Percentiles rank a stretch among this genome's conserved stretches.
phyloP scores from a whole-genome alignment of 2,797 vertebrate species.

The Nasua narica region DNA sequence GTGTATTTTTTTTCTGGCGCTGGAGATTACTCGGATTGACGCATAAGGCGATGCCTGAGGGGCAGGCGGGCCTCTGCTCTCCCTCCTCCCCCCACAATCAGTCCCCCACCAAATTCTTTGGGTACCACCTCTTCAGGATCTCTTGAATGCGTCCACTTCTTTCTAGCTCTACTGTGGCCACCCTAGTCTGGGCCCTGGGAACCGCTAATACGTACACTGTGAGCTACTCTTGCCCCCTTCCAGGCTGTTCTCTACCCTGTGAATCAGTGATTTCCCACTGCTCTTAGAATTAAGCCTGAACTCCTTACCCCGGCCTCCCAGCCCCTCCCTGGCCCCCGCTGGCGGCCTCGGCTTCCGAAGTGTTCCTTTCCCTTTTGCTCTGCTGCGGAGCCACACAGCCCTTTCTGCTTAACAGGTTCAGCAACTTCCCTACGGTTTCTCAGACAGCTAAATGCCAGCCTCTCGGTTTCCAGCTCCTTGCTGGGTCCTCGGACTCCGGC shows the following conservation, averaged over 20 bases:
- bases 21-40: background rate
- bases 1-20: background rate
- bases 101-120: background rate
- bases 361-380: slow-evolving; percentile 49
- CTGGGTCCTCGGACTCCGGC: background rate
- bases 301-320: background rate
- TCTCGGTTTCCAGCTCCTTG: slow-evolving; percentile 17
- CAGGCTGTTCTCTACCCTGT: background rate
- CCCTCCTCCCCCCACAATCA: background rate
- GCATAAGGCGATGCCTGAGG: background rate
- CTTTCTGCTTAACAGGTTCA: slow-evolving; percentile 73
- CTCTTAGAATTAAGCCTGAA: background rate
- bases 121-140: background rate
- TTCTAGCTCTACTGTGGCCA: background rate
- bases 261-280: background rate
- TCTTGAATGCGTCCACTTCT: background rate
- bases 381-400: background rate
- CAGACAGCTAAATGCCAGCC: slow-evolving; percentile 41
- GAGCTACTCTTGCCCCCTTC: background rate
- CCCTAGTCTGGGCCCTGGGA: background rate
- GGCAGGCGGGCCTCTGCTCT: background rate
- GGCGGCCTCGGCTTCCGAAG: background rate
- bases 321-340: background rate
- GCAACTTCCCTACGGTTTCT: slow-evolving; percentile 63
- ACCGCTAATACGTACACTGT: background rate